These are phyloP conservation scores for Panagrolaimus sp. DNA, from an alignment of 1,140 invertebrate genomes.

Conservation along the genomic window DNA sequence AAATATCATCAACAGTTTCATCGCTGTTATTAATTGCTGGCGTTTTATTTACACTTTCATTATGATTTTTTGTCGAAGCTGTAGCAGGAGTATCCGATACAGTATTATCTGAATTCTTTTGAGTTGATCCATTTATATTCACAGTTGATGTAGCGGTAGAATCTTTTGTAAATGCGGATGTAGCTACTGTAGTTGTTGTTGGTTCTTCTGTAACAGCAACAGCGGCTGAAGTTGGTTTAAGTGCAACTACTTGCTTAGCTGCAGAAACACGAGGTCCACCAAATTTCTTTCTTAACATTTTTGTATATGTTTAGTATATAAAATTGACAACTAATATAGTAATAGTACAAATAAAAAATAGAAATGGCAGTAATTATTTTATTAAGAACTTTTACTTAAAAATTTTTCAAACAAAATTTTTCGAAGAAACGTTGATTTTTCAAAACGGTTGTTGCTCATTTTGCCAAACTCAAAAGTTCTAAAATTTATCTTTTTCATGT, in stretches of 20 bases:
- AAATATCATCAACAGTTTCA: no score
- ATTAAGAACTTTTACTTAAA: no score
- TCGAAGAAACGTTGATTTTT: no score
- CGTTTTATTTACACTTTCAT: background rate
- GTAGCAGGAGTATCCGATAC: background rate
- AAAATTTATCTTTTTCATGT: no score
- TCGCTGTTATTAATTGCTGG: background rate
- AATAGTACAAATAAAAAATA: slow-evolving; percentile 68
- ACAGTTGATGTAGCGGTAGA: background rate
- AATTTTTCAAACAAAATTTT: no score
- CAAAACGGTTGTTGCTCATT: no score
- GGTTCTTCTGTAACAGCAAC: background rate
- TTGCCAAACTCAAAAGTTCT: no score
- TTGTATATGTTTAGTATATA: background rate
- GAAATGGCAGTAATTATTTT: no score
- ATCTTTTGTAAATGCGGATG: background rate
- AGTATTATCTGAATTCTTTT: no score
- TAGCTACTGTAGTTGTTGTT: background rate
- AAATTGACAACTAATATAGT: slow-evolving; percentile 58
- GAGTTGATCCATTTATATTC: no score
- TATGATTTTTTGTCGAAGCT: background rate
- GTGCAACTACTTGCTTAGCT: background rate
- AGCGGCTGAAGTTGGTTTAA: background rate
- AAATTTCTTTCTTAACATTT: background rate
- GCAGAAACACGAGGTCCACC: background rate